phyloP scores from a whole-genome alignment of 2,888 invertebrate species.

The Microdon myrmicae region DNA sequence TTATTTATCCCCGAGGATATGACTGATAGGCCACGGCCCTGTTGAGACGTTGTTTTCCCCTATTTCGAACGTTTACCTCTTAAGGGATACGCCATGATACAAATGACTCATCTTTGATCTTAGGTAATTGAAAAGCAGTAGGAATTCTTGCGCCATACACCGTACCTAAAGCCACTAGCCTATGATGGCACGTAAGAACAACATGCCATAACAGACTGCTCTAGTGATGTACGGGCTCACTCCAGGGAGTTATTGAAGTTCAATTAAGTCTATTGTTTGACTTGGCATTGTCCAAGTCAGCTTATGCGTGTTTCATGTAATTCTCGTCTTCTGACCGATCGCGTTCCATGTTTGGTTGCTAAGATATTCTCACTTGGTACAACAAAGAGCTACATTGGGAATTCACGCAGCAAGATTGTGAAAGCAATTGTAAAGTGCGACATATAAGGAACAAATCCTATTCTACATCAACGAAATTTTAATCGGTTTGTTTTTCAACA shows the following conservation, averaged over 20 bases:
- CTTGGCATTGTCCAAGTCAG: slow-evolving; percentile 9
- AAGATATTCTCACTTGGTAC: slow-evolving; percentile 37
- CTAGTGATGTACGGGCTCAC: slow-evolving; percentile 34
- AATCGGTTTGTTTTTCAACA: too few relatives aligned
- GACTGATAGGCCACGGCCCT: slow-evolving; percentile 23
- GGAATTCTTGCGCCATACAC: slow-evolving; percentile 24
- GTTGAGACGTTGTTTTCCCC: slow-evolving; percentile 5
- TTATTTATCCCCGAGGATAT: slow-evolving; percentile 17
- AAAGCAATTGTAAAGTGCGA: too few relatives aligned
- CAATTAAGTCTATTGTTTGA: slow-evolving; percentile 41
- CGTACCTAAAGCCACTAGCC: slow-evolving; percentile 31
- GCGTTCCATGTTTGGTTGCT: slow-evolving; percentile 23
- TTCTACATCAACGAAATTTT: too few relatives aligned
- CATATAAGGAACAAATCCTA: too few relatives aligned
- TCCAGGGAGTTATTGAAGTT: slow-evolving; percentile 42
- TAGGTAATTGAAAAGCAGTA: slow-evolving; percentile 45
- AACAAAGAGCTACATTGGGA: slow-evolving; percentile 41
- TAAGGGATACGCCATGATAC: slow-evolving; percentile 33
- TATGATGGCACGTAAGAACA: slow-evolving; percentile 4
- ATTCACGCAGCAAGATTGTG: slow-evolving; percentile 36
- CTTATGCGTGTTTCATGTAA: slow-evolving; percentile 10
- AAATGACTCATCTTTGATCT: slow-evolving; percentile 33
- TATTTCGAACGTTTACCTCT: slow-evolving; percentile 21
- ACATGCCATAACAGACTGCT: not conserved
- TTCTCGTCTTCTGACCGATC: not conserved